These are phyloP conservation scores for Epinotia nisella DNA, from an alignment of 2,888 invertebrate species.

Conservation along the genomic window DNA sequence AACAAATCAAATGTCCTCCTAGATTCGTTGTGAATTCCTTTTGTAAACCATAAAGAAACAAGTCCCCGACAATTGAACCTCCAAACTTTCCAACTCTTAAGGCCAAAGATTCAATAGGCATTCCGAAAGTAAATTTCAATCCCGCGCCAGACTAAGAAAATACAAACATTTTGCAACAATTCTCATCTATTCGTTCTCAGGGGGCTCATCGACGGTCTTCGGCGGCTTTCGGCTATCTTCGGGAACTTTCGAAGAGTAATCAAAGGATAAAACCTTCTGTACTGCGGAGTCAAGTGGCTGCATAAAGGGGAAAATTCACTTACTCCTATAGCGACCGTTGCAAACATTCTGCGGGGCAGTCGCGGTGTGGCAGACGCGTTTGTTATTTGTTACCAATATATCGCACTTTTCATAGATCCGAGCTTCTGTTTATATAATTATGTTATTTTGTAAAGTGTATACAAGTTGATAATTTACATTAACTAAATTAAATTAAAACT, in stretches of 20 bases:
- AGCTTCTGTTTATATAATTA: too few species aligned
- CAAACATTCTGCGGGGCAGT: slow-evolving; percentile 35
- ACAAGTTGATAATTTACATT: too few species aligned
- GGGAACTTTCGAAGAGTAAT: slow-evolving; percentile 45
- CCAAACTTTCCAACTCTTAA: slow-evolving; percentile 15
- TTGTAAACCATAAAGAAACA: slow-evolving; percentile 11
- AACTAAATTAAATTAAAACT: too few species aligned
- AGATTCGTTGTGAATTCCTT: neutral
- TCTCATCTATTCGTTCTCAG: slow-evolving; percentile 42
- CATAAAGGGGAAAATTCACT: slow-evolving; percentile 46
- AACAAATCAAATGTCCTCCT: neutral
- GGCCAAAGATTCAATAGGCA: slow-evolving; percentile 41
- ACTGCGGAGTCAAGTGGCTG: slow-evolving; percentile 45
- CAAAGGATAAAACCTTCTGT: slow-evolving; percentile 46
- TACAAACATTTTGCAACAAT: slow-evolving; percentile 45
- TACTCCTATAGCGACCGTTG: slow-evolving; percentile 45
- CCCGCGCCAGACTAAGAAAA: slow-evolving; percentile 35
- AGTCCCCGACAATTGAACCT: slow-evolving; percentile 12
- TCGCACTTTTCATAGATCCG: too few species aligned
- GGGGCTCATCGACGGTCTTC: slow-evolving; percentile 33
- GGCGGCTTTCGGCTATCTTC: slow-evolving; percentile 33
- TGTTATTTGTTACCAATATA: too few species aligned
- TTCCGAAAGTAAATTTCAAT: slow-evolving; percentile 42
- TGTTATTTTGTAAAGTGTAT: too few species aligned
- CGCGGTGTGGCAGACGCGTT: slow-evolving; percentile 14